A percentile compares a stretch with the other conserved stretches of the same genome.
These are phyloP conservation scores for Pandemis cinnamomeana DNA, from an alignment of 2,888 invertebrate genomes.

Conservation along the genomic window DNA sequence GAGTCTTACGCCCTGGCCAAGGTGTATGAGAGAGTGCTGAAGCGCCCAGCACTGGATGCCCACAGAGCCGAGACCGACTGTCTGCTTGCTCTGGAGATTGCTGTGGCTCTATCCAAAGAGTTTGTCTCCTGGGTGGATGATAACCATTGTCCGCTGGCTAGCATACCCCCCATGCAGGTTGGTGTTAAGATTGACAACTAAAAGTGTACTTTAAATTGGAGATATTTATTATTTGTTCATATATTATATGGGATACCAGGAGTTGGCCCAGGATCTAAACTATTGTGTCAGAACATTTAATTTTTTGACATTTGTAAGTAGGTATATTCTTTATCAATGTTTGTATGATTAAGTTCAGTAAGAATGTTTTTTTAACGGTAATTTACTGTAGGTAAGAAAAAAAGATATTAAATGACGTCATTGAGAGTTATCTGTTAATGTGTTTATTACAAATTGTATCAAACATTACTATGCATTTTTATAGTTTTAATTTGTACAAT, in stretches of 20 bases:
- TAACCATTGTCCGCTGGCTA: conserved; percentile 43
- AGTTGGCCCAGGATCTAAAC: neutral
- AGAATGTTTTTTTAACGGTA: too few species aligned
- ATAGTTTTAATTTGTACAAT: neutral
- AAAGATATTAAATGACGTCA: too few species aligned
- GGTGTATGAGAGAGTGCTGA: conserved; percentile 77
- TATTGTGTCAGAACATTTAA: neutral
- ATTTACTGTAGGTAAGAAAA: too few species aligned
- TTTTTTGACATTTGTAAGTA: neutral
- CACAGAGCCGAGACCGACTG: conserved; percentile 87
- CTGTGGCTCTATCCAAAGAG: conserved; percentile 72
- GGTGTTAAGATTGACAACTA: conserved; percentile 21
- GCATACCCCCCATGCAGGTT: conserved; percentile 41
- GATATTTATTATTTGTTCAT: neutral
- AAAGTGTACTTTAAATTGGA: neutral
- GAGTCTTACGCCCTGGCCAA: conserved; percentile 71
- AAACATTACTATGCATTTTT: too few species aligned
- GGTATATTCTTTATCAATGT: too few species aligned
- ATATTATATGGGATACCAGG: neutral
- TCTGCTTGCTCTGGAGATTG: conserved; percentile 79
- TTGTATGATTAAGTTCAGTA: too few species aligned
- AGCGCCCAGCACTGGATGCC: conserved; percentile 58
- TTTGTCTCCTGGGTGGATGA: conserved; percentile 76
- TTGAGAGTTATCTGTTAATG: too few species aligned
- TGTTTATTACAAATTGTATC: too few species aligned